Evolutionary conservation across 2,113 vertebrate genomes (phyloP), one percentile per base, ranked within the genome.

Genomic region (Thalassarche chlororhynchos): DNA sequence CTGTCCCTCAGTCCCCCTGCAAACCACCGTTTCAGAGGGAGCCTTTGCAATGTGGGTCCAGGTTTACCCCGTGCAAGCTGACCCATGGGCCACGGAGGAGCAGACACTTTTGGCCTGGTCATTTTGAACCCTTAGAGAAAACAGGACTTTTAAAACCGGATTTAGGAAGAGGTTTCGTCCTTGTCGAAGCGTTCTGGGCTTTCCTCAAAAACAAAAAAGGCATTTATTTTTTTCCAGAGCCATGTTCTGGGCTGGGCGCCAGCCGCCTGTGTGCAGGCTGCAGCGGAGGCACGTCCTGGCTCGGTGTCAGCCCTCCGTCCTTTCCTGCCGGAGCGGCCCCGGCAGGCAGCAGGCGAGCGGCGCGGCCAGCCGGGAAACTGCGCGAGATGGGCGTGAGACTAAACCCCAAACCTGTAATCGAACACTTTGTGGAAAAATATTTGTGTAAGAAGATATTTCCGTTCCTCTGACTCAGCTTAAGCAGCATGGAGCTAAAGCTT

Each of bases 141-240:
- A 32, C 3, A 46, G 24, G n/a, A 62, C 62, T 61, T 57, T 40
- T 18, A 66, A 75, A 78, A 32, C 1, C 2, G 10, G 65, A 51
- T 82, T 82, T 42, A 51, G 57, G 85, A 93, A 74, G 91, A 89
- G 84, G 74, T 76, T 91, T 87, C 87, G 91, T 85, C 94, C 93
- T 79, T 85, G 81, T 36, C 1, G 1, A 82, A 84, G 89, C 24
- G 1, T 78, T 91, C 66, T 5, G 70, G 87, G 91, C 89, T 96
- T 96, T 95, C 94, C 95, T 96, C 74, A 89, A 54, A 81, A 92
- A 90, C 91, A 90, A 93, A 93, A 80, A 92, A 96, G 69, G 52
- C 81, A n/a, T 89, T 92, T 64, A 4, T 79, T 29, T 77, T 44
- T 72, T 60, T 61, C 58, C 89, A 84, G 87, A 91, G 89, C 93